These are phyloP conservation scores for Chloroceryle aenea DNA, from an alignment of 2,113 vertebrate genomes.

Conservation along the genomic window DNA sequence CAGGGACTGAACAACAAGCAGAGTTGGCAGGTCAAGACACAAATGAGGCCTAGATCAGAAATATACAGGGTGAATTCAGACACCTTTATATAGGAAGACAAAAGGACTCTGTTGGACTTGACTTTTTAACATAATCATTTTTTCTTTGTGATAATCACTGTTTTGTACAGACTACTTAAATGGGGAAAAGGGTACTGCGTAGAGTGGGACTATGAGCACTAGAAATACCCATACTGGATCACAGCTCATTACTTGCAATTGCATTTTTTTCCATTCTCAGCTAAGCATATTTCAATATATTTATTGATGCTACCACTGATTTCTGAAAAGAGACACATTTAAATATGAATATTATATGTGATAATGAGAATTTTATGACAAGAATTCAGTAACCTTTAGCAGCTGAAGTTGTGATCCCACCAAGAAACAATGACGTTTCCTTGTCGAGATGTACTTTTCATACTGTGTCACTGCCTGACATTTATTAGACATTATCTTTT, in stretches of 20 bases:
- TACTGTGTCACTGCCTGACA: not conserved
- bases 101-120: not conserved
- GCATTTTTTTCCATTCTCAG: not conserved
- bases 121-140: not conserved
- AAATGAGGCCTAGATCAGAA: not conserved
- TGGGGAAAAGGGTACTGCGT: not conserved
- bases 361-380: not conserved
- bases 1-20: not conserved
- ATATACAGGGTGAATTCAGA: not conserved
- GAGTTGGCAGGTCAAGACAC: not conserved
- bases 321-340: not conserved
- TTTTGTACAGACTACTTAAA: not conserved
- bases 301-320: not conserved
- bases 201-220: rapidly evolving
- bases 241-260: not conserved
- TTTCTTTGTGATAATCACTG: not conserved
- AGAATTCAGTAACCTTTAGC: not conserved
- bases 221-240: not conserved
- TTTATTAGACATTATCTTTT: not conserved
- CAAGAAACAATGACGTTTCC: not conserved
- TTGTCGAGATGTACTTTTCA: not conserved
- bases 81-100: not conserved
- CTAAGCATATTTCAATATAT: not conserved
- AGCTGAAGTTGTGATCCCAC: not conserved
- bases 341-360: not conserved